phyloP scores from a whole-genome alignment of 1,140 invertebrate genomes.

The Achatina immaculata region DNA sequence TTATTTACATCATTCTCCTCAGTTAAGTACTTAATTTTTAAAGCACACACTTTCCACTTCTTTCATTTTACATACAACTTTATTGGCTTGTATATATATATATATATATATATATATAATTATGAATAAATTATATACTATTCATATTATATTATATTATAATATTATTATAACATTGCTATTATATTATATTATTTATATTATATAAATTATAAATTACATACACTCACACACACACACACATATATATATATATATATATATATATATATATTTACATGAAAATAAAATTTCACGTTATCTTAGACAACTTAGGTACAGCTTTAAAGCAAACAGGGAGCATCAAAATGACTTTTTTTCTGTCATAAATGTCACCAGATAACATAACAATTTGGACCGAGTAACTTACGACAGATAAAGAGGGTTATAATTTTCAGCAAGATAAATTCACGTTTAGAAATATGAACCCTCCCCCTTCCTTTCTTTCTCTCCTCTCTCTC shows the following conservation, averaged over 20 bases:
- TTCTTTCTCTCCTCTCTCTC: no score
- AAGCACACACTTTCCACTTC: no score
- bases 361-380: neutral
- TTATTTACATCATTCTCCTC: no score
- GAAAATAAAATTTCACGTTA: neutral
- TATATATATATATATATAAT: no score
- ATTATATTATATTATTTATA: neutral
- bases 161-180: neutral
- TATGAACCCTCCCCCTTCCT: no score
- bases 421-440: neutral
- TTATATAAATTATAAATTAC: neutral
- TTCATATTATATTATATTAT: neutral
- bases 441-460: neutral
- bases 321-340: neutral
- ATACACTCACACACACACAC: neutral
- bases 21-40: no score
- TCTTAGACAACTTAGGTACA: neutral
- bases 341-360: neutral
- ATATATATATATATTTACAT: conserved; percentile 23
- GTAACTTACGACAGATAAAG: neutral
- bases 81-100: neutral
- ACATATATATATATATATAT: conserved; percentile 25
- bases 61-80: neutral
- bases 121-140: neutral
- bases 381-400: neutral